Evolutionary conservation across 1,140 invertebrate species (phyloP), one percentile per base, ranked within the genome.

Genomic region (Penaeus vannamei): DNA sequence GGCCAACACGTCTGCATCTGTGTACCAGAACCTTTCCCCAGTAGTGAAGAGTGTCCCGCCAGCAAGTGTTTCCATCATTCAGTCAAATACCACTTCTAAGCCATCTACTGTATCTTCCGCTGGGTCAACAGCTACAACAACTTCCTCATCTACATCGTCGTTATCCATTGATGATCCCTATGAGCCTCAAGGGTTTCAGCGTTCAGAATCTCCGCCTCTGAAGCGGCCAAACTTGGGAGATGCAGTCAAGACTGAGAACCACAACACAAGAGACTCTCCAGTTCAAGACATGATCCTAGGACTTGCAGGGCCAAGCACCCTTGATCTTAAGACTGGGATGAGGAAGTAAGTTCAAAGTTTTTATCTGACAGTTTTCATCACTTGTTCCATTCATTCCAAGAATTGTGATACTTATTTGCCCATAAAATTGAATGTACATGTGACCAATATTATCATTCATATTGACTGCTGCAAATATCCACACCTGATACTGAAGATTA

Each of bases 111-210:
- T 81, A 26, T 84, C 88, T 23, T 76, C 89, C 26, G 26, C 69
- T 20, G 85, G 84, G 60, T 36, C 89, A 82, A 69, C 85, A 62
- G 29, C 82, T 22, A 23, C 86, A 53, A 62, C 81, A 36, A 60
- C 82, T n/a, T 80, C 69, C 17, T 76, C 86, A 60, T 84, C 87
- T 12, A 66, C 64, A 29, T 79, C 81, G 17, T 64, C 87, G 26
- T 20, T 89, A 26, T 61, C 90, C 36, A 72, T 91, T 29, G 90
- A 87, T 59, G 86, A 87, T 76, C 88, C 88, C 4, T 91, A 91
- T 82, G 85, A 91, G 84, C 90, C 90, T 46, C 90, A 91, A 87
- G 90, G 90, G 20, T 91, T 87, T 42, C 86, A 91, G 66, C 29
- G 90, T 46, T 76, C 84, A 61, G 62, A 88, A 59, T 81, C 80